Evolutionary conservation across 2,113 vertebrate species (phyloP), one percentile per base, ranked within the genome.

Genomic region (Mastomys natalensis): DNA sequence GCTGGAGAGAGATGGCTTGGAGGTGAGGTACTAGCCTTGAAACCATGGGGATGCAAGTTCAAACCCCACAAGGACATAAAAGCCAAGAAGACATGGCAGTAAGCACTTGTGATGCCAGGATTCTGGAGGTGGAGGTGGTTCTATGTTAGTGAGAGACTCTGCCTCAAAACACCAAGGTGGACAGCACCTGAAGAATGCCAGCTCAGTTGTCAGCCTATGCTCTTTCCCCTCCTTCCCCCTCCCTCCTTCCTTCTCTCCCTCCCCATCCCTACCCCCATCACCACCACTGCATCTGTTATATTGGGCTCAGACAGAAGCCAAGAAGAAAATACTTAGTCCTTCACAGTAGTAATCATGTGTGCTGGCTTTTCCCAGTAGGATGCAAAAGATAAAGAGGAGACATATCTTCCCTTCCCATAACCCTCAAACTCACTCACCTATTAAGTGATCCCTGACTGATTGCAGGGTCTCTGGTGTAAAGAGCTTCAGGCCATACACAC

Each of bases 401-500:
- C 45, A 26, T 0, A 31, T 1, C 68, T 48, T 45, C n/a, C 64
- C 7, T 1, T 37, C 77, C 86, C 82, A 45, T 3, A 24, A 37
- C 0, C 43, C 72, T 29, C 0, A 43, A 7, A 31, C 11, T n/a
- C 58, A 98, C 99, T 98, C 97, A 99, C 99, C 99, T 93, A 99
- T 99, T 96, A 99, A 97, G 97, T 99, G 97, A 98, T 99, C 99
- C 97, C 99, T 98, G 78, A 99, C 94, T 95, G 98, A 98, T 43
- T 96, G 98, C 48, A 99, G 98, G 2, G 98, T 98, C 85, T 99
- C 99, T 7, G 99, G 98, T 0, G 99, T 99, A 96, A 99, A 99
- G 93, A 99, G 98, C 95, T 99, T 99, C 97, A 99, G 97, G 85
- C 99, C 99, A 66, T 99, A 99, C 74, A 99, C 89, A 98, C 98